Base-by-base conservation (phyloP, 2,888 invertebrate species). In the Antheraea yamamai region DNA sequence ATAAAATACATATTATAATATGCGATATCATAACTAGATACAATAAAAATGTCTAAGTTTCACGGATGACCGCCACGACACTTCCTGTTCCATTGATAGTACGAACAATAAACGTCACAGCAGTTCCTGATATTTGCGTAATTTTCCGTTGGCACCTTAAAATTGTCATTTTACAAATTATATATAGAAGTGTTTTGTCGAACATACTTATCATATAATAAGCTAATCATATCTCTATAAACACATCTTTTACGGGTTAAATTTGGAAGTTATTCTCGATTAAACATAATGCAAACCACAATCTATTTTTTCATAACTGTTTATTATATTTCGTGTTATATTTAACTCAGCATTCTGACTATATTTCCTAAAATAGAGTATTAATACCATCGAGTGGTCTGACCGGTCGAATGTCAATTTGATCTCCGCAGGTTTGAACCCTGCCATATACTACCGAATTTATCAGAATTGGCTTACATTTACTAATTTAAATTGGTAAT, bases 81-180 rank as follows among this genome's bases (percentile, higher is more conserved):
- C 88, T 89, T 93, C 92, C 93, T 82, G 91, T 88, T 80, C 76
- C 77, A 79, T 81, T 87, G 92, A 90, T 91, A 89, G 80, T 80
- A 82, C 77, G 76, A 76, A 79, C 81, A 81, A 81, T 83, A 81
- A 85, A 87, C 88, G 88, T 88, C 87, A 87, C 84, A 80, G 64
- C 80, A 77, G 80, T 93, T 93, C 93, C 92, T 88, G 91, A 87
- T 79, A 83, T 82, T 91, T 89, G 87, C 88, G 92, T 86, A 90
- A 92, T 84, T 78, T 77, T 75, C 74, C 74, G 74, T 52, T 74
- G 74, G 26, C 76, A 72, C 72, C 76, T 76, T 76, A 72, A 47
- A 18, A 58, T 72, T 26, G 7, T 30, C 16, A 16, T 61, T 23
- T 23, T 61, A 61, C 23, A 39, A 39, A 39, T 47, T 47, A 47